These are phyloP conservation scores for Dissostichus mawsoni DNA, from an alignment of 2,113 vertebrate species.

Conservation along the genomic window DNA sequence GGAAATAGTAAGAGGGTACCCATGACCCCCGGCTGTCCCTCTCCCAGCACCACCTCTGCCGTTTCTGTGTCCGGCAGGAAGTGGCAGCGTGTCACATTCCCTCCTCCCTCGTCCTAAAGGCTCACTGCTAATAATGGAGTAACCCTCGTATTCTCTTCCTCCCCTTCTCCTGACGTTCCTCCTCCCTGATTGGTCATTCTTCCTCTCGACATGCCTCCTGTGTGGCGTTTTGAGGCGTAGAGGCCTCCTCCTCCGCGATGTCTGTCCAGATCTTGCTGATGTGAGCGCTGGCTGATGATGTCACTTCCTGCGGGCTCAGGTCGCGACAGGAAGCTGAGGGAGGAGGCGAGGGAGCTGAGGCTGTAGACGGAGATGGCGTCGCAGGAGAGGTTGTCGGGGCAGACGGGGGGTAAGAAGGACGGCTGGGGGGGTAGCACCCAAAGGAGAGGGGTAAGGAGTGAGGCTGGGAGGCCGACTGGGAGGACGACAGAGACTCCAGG, in stretches of 20 bases:
- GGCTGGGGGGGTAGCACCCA: slow-evolving; percentile 85
- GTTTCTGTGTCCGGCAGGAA: slow-evolving; percentile 85
- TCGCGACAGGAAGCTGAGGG: slow-evolving; percentile 93
- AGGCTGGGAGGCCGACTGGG: slow-evolving; percentile 91
- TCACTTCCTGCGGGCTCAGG: slow-evolving; percentile 86
- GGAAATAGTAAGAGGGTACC: slow-evolving; percentile 75
- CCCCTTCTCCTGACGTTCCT: slow-evolving; percentile 69
- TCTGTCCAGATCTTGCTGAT: slow-evolving; percentile 81
- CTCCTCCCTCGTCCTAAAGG: slow-evolving; percentile 81
- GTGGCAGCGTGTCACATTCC: slow-evolving; percentile 82
- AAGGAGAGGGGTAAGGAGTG: slow-evolving; percentile 87
- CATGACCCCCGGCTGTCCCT: slow-evolving; percentile 59
- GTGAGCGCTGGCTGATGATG: slow-evolving; percentile 79
- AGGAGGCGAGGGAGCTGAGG: slow-evolving; percentile 95
- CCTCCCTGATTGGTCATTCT: slow-evolving; percentile 47
- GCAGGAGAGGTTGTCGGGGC: slow-evolving; percentile 89
- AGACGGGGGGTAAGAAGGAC: slow-evolving; percentile 86
- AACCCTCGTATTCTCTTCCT: slow-evolving; percentile 94
- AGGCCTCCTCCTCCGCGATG: slow-evolving; percentile 71
- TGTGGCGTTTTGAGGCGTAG: slow-evolving; percentile 70
- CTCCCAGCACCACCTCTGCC: slow-evolving; percentile 58
- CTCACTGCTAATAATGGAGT: slow-evolving; percentile 94
- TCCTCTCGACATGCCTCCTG: slow-evolving; percentile 52
- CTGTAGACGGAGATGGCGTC: slow-evolving; percentile 98
- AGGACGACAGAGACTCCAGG: slow-evolving; percentile 94